Base-by-base conservation (phyloP, 1,140 invertebrate species). In the Acyrthosiphon pisum region DNA sequence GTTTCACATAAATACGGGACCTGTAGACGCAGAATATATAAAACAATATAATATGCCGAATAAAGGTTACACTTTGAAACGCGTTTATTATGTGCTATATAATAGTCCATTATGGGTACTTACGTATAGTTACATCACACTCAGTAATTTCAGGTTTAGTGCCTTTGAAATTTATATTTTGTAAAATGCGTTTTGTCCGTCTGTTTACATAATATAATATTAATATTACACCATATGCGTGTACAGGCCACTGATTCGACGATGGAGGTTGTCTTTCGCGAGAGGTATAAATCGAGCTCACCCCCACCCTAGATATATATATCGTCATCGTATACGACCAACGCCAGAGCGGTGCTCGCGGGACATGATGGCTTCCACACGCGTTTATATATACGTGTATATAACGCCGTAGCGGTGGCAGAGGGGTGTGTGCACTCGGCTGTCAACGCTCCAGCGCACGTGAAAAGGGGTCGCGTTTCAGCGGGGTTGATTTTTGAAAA, bases 401-500 rank as follows among this genome's bases (percentile, higher is more conserved):
- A 81, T 37, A 60, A 84, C 22, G 9, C n/a, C 46, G 14, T 30
- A 44, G 26, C 76, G 44, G 26, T 20, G 60, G 41, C 46, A 68
- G n/a, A 53, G 46, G 68, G 68, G 46, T 83, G 91, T 92, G 91
- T 56, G 48, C 35, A 41, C 23, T 60, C 91, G 81, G 81, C 91
- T 93, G 91, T 93, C 91, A 93, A 93, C 91, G 91, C 91, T 93
- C 76, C 46, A 37, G 81, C 35, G 48, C 91, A 53, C 76, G 81
- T 83, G 68, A 92, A 93, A 93, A 56, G 48, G 91, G 91, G 91
- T 83, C 76, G 89, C 53, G 50, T 84, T 93, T 56, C 81, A 83
- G 91, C 46, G 91, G 91, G 91, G 91, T 93, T 86, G 91, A 93
- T 93, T 93, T 93, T 56, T 93, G 91, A 93, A 93, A 93, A 93